Base-by-base conservation (phyloP, 2,888 invertebrate genomes). In the Xanthia togata region DNA sequence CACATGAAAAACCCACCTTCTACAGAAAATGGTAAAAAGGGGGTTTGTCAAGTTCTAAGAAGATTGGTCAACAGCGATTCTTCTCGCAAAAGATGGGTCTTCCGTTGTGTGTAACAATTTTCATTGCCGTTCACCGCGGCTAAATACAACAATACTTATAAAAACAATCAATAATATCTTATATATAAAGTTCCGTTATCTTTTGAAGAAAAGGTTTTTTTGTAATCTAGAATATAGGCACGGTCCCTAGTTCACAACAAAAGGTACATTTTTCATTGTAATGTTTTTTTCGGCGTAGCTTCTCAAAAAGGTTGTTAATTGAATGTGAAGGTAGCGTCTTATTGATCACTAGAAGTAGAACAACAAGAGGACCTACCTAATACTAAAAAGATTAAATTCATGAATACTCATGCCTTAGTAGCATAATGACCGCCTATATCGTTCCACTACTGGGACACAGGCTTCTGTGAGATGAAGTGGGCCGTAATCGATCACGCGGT, bases 161-260 rank as follows among this genome's bases (percentile, higher is more conserved):
- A 41, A 73, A 57, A 35, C 63, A 64, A 78, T 64, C 81, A 64
- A 64, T 44, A 50, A 9, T 68, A 50, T 59, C 26, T 26, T 38
- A 38, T 23, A 38, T 23, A 73, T 41, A 81, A 63, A 80, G 47
- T 50, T 74, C 26, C 41, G 59, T 65, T 59, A 50, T 44, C 17
- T 76, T 81, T 81, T 53, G 0, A 81, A 78, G 76, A 76, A 78
- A 78, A 81, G 76, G 64, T 65, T 78, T 76, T 50, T 9, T 44
- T 64, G 41, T 59, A 81, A 81, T 81, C 81, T 20, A 64, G 41
- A 76, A 78, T 59, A 20, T 59, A 20, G 44, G 23, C 35, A 44
- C 57, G 64, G 14, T n/a, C 47, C 38, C 55, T 63, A 64, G 75
- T 78, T 81, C 75, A 26, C 64, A 78, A 76, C 76, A 81, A 78